Base-by-base conservation (phyloP, 2,888 invertebrate species). In the Morpho achilles region DNA sequence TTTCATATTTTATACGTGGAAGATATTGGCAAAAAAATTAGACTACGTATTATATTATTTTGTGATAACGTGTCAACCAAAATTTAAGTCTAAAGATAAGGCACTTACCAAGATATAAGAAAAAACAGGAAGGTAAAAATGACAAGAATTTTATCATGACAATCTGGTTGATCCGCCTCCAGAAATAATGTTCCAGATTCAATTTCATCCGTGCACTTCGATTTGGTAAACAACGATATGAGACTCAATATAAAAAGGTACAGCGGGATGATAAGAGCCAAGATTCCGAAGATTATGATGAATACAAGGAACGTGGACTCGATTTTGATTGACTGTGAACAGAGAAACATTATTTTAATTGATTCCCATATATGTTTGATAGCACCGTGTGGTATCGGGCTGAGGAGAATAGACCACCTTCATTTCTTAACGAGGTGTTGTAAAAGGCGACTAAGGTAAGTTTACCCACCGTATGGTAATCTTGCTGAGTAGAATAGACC, bases 241-340 rank as follows among this genome's bases (percentile, higher is more conserved):
- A 94, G 91, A 56, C 91, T 92, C 66, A 87, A 69, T 62, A 90
- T 80, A 53, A 91, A 70, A 6, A 91, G 79, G 62, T 91, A 89
- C 55, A 92, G 86, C 52, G 95, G 93, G 69, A 94, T 93, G 60
- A 94, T 89, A 67, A 94, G 84, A 41, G 94, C 93, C 66, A 95
- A 84, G 71, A 94, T 87, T 53, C 92, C 87, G 67, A 94, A 93
- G 50, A 93, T 77, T 63, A 93, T 91, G 73, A 94, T 90, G 69
- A 93, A 86, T 10, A 90, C 92, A 61, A 95, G 87, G 75, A 95
- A 94, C 46, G 93, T 93, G 9, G 93, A 93, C 76, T 95, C 95
- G 73, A 94, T 90, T 83, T 93, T 93, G 71, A 95, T 89, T 52
- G 94, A 93, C 95, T 95, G 87, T 50, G 88, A 91, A 67, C 52